Base-by-base conservation (phyloP, 2,888 invertebrate species). In the Timema cristinae region DNA sequence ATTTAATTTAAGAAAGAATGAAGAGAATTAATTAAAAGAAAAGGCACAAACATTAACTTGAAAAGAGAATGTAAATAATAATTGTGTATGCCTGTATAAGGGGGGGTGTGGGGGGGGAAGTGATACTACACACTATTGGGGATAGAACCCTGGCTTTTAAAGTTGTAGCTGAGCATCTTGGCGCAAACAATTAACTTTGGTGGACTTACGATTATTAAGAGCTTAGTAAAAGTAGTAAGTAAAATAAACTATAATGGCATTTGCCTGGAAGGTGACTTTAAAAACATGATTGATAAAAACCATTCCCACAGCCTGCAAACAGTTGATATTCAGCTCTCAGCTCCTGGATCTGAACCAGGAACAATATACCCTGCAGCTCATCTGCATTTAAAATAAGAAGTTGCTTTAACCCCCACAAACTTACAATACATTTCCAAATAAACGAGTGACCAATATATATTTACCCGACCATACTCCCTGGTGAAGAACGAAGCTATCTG, bases 401-500 rank as follows among this genome's bases (percentile, higher is more conserved):
- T 67, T 49, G 32, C 50, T 49, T 67, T 8, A 48, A 67, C 48
- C 6, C 5, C 48, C 7, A 32, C 48, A 6, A 67, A 13, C 10
- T 6, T 48, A 32, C 1, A 32, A 32, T 32, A 32, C 32, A 32
- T 32, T 32, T 48, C 15, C 50, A 66, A 50, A 16, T 47, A 66
- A 16, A 67, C 52, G 52, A 63, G n/a, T 73, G n/a, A 68, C 9
- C 15, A 66, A 66, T 49, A 56, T 32, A 54, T 56, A 73, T 82
- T 82, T 78, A 86, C 87, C 78, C 88, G 81, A 70, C 86, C 88
- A 77, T 85, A 87, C 75, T 88, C 87, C 71, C 84, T 82, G 1
- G 85, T 84, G 79, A 87, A 90, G 6, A 86, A 86, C 73, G 86
- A 83, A 10, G 88, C 82, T 68, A 95, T 90, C 74, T 89, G 84